These are phyloP conservation scores for Drosophila persimilis DNA, from an alignment of 1,140 invertebrate genomes.

Conservation along the genomic window DNA sequence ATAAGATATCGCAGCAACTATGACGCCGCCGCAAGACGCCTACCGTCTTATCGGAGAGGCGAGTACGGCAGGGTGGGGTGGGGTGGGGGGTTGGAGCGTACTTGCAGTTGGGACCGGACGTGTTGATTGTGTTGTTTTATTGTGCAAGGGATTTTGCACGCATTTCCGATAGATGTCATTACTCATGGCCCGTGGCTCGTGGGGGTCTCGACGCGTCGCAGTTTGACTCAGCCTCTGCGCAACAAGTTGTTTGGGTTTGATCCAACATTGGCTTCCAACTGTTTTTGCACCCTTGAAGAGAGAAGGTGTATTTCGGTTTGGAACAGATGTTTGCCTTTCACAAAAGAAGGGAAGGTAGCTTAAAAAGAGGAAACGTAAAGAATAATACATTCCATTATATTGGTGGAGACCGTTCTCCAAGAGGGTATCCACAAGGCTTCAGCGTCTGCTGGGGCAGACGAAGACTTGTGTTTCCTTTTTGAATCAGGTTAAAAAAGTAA, in stretches of 20 bases:
- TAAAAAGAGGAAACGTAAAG: too few relatives aligned
- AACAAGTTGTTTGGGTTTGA: conserved; percentile 42
- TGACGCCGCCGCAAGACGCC: conserved; percentile 28
- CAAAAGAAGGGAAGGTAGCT: too few relatives aligned
- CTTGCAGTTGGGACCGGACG: conserved; percentile 39
- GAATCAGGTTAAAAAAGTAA: conserved; percentile 72
- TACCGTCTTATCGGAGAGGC: conserved; percentile 53
- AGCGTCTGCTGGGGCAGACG: conserved; percentile 30
- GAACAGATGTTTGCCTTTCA: too few relatives aligned
- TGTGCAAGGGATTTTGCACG: conserved; percentile 60
- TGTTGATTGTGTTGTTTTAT: conserved; percentile 36
- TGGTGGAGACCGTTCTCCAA: too few relatives aligned
- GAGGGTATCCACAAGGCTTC: too few relatives aligned
- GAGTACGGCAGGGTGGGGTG: conserved; percentile 2
- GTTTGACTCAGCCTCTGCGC: conserved; percentile 21
- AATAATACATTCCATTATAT: too few relatives aligned
- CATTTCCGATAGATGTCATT: conserved; percentile 65
- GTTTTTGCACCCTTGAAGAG: too few relatives aligned
- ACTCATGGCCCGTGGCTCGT: conserved; percentile 37
- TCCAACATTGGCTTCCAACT: too few relatives aligned
- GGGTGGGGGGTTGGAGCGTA: not conserved
- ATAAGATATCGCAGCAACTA: conserved; percentile 62
- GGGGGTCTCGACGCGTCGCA: not conserved
- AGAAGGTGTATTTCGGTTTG: not conserved
- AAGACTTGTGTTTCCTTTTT: conserved; percentile 63